phyloP scores from a whole-genome alignment of 2,888 invertebrate species.

The Chydorus sphaericus region DNA sequence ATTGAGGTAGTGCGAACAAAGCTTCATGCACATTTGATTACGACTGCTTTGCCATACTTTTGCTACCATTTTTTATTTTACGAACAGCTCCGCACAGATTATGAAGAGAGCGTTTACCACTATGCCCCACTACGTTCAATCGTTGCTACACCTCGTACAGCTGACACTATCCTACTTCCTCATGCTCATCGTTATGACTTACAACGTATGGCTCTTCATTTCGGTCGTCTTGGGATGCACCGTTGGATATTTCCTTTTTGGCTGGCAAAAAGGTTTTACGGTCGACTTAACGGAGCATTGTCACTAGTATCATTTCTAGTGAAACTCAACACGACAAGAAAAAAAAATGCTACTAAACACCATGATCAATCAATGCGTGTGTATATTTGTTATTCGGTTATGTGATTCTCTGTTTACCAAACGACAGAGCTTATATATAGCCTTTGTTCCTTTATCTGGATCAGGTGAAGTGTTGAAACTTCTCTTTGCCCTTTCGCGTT shows the following conservation, averaged over 20 bases:
- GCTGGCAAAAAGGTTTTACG: conserved; percentile 85
- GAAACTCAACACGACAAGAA: too few relatives aligned
- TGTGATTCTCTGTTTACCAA: neutral
- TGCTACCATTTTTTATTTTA: neutral
- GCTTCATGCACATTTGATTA: conserved; percentile 20
- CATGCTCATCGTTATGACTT: conserved; percentile 95
- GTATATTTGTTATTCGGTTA: neutral
- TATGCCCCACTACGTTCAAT: conserved; percentile 67
- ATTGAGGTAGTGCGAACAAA: neutral
- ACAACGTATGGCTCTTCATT: conserved; percentile 83
- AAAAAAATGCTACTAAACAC: neutral
- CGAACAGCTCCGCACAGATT: conserved; percentile 47
- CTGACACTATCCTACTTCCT: conserved; percentile 81
- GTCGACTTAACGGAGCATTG: conserved; percentile 93
- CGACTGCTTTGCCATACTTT: conserved; percentile 13
- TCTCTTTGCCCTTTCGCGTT: too few relatives aligned
- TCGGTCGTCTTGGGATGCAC: conserved; percentile 80
- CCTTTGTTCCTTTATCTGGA: too few relatives aligned
- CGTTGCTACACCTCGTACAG: conserved; percentile 73
- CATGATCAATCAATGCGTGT: conserved; percentile 2
- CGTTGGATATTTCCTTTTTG: conserved; percentile 84
- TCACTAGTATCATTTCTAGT: conserved; percentile 40
- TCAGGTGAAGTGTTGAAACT: too few relatives aligned
- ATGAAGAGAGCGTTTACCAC: too few relatives aligned
- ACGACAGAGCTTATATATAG: too few relatives aligned